Conservation (phyloP, 2,797 vertebrate species). For the Steatocranus sp. region DNA sequence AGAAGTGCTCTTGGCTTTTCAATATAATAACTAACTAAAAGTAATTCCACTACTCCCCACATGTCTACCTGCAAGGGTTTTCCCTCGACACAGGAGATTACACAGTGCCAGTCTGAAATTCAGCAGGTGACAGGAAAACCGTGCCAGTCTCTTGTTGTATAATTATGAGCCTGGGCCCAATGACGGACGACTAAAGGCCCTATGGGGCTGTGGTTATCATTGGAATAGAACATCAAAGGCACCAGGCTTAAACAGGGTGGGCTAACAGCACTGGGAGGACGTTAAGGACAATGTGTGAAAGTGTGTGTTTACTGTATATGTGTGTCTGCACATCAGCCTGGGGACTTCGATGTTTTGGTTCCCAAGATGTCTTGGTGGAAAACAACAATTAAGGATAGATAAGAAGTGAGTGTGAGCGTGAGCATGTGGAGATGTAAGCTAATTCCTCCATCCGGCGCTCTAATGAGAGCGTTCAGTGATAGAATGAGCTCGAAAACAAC, state of each 20-base stretch:
- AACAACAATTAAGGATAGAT: slow-evolving; percentile 60
- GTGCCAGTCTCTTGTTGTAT: slow-evolving; percentile 34
- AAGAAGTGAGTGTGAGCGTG: slow-evolving; percentile 17
- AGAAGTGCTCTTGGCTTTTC: not conserved
- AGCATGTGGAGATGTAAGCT: slow-evolving; percentile 28
- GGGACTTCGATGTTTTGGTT: slow-evolving; percentile 48
- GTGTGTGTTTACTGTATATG: not conserved
- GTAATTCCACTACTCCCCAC: not conserved
- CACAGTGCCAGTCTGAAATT: slow-evolving; percentile 21
- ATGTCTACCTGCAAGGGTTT: not conserved
- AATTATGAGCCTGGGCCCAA: slow-evolving; percentile 39
- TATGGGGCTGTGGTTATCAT: slow-evolving; percentile 37
- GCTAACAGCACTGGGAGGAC: slow-evolving; percentile 41
- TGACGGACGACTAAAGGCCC: slow-evolving; percentile 41
- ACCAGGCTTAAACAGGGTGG: slow-evolving; percentile 24
- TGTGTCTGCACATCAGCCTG: slow-evolving; percentile 23
- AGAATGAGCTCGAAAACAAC: slow-evolving; percentile 36
- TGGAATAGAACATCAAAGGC: slow-evolving; percentile 58
- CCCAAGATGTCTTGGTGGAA: slow-evolving; percentile 49
- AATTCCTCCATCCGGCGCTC: slow-evolving; percentile 21
- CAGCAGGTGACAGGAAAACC: slow-evolving; percentile 14
- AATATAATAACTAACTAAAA: slow-evolving; percentile 6
- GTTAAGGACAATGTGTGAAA: slow-evolving; percentile 42
- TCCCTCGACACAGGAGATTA: not conserved
- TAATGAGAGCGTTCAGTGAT: slow-evolving; percentile 30